Evolutionary conservation across 2,113 vertebrate genomes (phyloP), one percentile per base, ranked within the genome.

Genomic region (Zeus faber): DNA sequence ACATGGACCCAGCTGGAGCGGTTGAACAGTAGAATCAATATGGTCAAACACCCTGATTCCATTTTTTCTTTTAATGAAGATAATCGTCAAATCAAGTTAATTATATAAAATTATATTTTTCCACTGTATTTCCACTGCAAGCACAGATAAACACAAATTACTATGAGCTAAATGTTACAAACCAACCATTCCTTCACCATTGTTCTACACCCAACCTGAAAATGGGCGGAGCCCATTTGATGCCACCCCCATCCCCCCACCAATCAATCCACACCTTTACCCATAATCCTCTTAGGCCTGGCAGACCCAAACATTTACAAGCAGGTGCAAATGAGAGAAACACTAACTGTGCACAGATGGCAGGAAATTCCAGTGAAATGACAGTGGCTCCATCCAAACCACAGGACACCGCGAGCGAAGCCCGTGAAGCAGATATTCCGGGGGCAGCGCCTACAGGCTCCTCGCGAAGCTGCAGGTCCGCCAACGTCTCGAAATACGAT

Each of bases 341-440:
- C 54, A 67, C 56, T 41, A 52, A 58, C 77, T 57, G 60, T 68
- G 67, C 47, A 21, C 82, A 78, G 66, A 85, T 82, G 75, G 71
- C 80, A 82, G 85, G 82, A 85, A 83, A 86, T 86, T 66, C 83
- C 82, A 78, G 54, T 43, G 52, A 82, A 86, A 87, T 82, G 69
- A 86, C 80, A 85, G 77, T 46, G 65, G 53, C 57, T 75, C 31
- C 6, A 49, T 80, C 79, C 74, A 83, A 87, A 86, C 83, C 82
- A 65, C 80, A 68, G 71, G 70, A 79, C 70, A 67, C 62, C 62
- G 69, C 52, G 58, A 82, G 63, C 62, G 39, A 41, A 65, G 51
- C 20, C 56, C 35, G 27, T 61, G 72, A 59, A 77, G 24, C 62
- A 68, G 72, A 73, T 58, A 66, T 46, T 70, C 49, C 57, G 4